These are phyloP conservation scores for Chironomus striatipennis DNA, from an alignment of 1,140 invertebrate species.

Conservation along the genomic window DNA sequence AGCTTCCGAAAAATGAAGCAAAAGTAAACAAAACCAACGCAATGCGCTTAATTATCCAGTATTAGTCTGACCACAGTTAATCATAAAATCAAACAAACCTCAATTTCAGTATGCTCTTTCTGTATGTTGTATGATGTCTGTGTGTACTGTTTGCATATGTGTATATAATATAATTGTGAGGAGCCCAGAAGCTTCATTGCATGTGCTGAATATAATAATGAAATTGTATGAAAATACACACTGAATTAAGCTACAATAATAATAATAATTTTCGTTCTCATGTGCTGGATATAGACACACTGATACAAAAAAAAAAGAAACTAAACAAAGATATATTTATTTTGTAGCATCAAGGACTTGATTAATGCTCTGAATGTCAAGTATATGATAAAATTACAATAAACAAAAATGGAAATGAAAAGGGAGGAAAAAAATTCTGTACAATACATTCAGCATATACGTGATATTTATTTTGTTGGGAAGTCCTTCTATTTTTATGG, in stretches of 20 bases:
- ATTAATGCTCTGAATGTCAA: slow-evolving; percentile 16
- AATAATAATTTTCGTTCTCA: background rate
- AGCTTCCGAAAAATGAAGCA: too few relatives aligned
- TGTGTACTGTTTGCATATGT: background rate
- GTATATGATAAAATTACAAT: slow-evolving; percentile 3
- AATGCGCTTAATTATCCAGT: background rate
- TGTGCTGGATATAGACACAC: too few relatives aligned
- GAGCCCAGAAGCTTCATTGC: background rate
- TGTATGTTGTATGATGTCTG: background rate
- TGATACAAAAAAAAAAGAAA: background rate
- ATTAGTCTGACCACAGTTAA: background rate
- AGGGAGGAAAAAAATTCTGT: background rate
- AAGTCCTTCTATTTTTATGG: too few relatives aligned
- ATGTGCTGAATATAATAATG: background rate
- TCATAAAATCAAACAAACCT: background rate
- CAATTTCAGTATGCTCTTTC: background rate
- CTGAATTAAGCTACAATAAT: background rate
- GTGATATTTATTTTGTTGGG: background rate
- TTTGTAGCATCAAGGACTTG: background rate
- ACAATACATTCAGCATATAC: background rate
- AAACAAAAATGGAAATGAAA: background rate
- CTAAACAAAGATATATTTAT: background rate
- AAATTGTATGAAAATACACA: background rate
- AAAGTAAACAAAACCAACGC: background rate
- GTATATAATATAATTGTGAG: background rate